Percentiles rank a stretch among this genome's conserved stretches.
Evolutionary conservation across 2,113 vertebrate species (phyloP).

Genomic region (Electrona antarctica): DNA sequence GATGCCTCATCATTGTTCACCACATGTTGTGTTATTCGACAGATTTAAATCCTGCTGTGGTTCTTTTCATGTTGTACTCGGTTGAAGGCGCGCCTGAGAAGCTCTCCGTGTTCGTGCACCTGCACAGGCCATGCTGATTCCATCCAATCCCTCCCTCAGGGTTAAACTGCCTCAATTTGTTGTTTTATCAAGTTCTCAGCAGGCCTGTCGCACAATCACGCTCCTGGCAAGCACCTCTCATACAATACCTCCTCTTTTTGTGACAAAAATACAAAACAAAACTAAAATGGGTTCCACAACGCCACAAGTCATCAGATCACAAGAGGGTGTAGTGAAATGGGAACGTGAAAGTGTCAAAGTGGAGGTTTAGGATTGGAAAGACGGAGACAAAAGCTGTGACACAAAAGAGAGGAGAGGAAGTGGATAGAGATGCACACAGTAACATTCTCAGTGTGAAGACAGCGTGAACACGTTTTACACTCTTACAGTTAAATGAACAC

Average conservation of each 20-base stretch:
- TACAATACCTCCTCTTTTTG: background rate
- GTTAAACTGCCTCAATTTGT: constrained; percentile 43
- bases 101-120: constrained; percentile 39
- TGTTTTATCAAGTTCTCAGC: constrained; percentile 45
- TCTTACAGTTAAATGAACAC: background rate
- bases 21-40: constrained; percentile 20
- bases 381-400: constrained; percentile 20
- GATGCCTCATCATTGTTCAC: constrained; percentile 51
- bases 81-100: constrained; percentile 40
- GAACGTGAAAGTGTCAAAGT: constrained; percentile 21
- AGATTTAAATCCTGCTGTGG: constrained; percentile 42
- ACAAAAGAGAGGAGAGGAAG: no score
- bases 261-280: background rate
- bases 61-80: constrained; percentile 35
- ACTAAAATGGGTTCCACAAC: background rate
- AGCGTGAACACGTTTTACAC: background rate
- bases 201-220: constrained; percentile 20
- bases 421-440: no score
- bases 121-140: constrained; percentile 36
- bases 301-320: constrained; percentile 12
- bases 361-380: background rate
- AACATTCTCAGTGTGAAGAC: no score
- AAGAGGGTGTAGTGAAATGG: constrained; percentile 4
- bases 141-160: constrained; percentile 39
- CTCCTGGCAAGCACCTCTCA: background rate